phyloP scores from a whole-genome alignment of 2,888 invertebrate genomes.

The Pterostichus niger region DNA sequence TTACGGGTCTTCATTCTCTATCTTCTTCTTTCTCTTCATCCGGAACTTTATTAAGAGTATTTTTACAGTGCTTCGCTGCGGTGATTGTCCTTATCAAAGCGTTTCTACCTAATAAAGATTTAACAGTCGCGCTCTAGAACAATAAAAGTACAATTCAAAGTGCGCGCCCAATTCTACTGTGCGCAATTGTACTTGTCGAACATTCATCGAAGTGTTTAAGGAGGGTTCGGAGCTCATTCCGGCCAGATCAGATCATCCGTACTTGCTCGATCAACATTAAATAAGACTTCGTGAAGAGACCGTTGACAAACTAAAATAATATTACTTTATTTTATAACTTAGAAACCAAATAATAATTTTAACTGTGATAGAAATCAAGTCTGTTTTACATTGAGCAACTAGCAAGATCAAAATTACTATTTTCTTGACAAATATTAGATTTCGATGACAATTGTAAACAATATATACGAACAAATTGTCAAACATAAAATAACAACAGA shows the following conservation, averaged over 20 bases:
- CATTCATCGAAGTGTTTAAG: slow-evolving; percentile 51
- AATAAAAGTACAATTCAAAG: slow-evolving; percentile 64
- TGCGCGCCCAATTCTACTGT: slow-evolving; percentile 19
- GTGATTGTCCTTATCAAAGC: slow-evolving; percentile 65
- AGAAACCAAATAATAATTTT: slow-evolving; percentile 17
- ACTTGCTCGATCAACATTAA: too few species aligned
- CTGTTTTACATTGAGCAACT: too few species aligned
- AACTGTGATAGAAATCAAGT: too few species aligned
- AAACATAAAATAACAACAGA: too few species aligned
- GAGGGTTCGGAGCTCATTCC: slow-evolving; percentile 36
- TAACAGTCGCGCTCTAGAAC: slow-evolving; percentile 62
- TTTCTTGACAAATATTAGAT: too few species aligned
- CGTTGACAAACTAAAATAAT: not conserved
- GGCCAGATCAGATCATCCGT: slow-evolving; percentile 29
- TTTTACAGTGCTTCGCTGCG: slow-evolving; percentile 57
- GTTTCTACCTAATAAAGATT: slow-evolving; percentile 67
- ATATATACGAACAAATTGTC: too few species aligned
- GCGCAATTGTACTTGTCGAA: slow-evolving; percentile 59
- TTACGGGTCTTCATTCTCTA: slow-evolving; percentile 37
- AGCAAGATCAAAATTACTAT: too few species aligned
- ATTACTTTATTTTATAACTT: too few species aligned
- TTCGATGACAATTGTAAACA: too few species aligned
- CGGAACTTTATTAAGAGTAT: slow-evolving; percentile 65
- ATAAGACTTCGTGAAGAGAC: not conserved
- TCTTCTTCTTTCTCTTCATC: slow-evolving; percentile 53